phyloP scores from a whole-genome alignment of 2,113 vertebrate genomes.

The Chaetops frenatus region DNA sequence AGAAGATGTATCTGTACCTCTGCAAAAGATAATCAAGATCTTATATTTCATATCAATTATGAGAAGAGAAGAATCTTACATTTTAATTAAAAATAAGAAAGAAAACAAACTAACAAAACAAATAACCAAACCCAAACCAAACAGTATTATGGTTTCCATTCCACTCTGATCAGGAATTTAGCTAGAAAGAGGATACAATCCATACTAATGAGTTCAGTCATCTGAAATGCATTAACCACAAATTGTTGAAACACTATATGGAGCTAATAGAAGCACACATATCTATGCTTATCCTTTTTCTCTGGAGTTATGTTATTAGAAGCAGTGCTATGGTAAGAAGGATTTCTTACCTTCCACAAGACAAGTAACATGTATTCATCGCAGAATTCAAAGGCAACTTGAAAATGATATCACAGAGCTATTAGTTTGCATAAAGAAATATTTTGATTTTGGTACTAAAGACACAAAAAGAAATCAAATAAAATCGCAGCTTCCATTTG shows the following conservation, averaged over 20 bases:
- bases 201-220: too few species aligned
- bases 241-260: background rate
- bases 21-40: background rate
- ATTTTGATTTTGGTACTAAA: background rate
- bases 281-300: background rate
- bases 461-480: accelerated
- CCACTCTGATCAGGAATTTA: background rate
- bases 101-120: background rate
- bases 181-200: too few species aligned
- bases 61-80: background rate
- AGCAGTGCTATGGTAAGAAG: background rate
- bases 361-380: background rate
- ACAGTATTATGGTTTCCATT: background rate
- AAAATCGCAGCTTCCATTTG: background rate
- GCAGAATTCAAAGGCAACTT: background rate
- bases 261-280: background rate
- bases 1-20: background rate
- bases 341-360: background rate
- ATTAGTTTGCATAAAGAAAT: background rate
- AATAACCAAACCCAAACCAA: background rate
- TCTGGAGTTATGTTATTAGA: background rate
- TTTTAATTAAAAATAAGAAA: background rate
- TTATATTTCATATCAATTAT: background rate
- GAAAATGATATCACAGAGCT: background rate
- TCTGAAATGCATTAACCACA: background rate